Evolutionary conservation across 2,888 invertebrate genomes (phyloP), one percentile per base, ranked within the genome.

Genomic region (Dryobotodes eremita): DNA sequence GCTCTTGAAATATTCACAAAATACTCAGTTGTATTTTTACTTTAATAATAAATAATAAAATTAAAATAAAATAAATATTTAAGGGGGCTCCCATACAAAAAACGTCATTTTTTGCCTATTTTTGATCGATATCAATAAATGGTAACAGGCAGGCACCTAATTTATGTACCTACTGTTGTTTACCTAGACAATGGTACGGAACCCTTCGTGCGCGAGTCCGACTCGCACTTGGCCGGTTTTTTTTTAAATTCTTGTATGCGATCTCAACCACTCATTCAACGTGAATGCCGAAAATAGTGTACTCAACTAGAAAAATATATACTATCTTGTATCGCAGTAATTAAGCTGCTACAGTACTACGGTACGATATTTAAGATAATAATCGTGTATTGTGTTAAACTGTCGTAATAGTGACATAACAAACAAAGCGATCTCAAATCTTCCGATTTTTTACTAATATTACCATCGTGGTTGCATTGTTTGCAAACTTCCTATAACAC

Each of bases 361-460:
- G 55, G n/a, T n/a, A 81, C 31, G 17, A 76, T 70, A 72, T 36
- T 36, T n/a, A 46, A 71, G 61, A 72, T 66, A 83, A 70, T 70
- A 46, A 50, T 82, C 55, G 42, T 36, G 62, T 80, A 79, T 71
- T 79, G 83, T 70, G 73, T 53, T 83, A 79, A 83, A 79, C 71
- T 79, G 57, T 66, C 81, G 82, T 81, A 84, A 87, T 68, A 70
- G 55, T 64, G 84, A 85, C 90, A 89, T 89, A 89, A 89, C 84
- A 83, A n/a, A 86, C 87, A 72, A 84, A 83, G 75, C 73, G 74
- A 87, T 83, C 68, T 77, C 42, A 68, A 11, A 71, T 79, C 86
- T 88, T 88, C 87, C 89, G 86, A 89, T 83, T 87, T 89, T 88
- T 90, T 90, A 66, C 77, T 46, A 78, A 82, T 75, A 80, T 79